Evolutionary conservation across 2,888 invertebrate genomes (phyloP), one percentile per base, ranked within the genome.

Genomic region (Cartodere bifasciata): DNA sequence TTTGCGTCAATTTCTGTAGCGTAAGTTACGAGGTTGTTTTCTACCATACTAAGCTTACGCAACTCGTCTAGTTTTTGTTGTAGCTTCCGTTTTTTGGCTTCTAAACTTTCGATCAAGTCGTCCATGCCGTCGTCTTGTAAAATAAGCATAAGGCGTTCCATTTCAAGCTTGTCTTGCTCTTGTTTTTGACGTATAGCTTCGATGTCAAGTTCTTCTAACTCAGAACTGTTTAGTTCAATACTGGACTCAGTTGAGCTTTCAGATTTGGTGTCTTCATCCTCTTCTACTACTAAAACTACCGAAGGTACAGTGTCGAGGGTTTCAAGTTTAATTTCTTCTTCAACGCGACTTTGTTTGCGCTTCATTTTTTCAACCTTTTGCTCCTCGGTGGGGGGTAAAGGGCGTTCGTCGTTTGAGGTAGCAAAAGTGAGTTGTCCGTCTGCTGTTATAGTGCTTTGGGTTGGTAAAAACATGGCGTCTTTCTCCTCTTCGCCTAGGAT

Each of bases 381-480:
- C 29, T 48, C 41, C 37, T 52, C 53, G 0, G 52, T 49, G 32
- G 47, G 48, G 3, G 50, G 49, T 34, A 51, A 47, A 5, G 55
- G 53, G 5, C 56, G 41, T 44, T 60, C 60, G 42, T 60, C 57
- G 2, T 50, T 46, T 7, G 49, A 49, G 2, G 52, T 48, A 16
- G 58, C 56, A 40, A 61, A 61, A 2, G 58, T 58, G 26, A 61
- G 40, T 39, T 58, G 55, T 3, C 61, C 60, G 34, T 55, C 56
- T 13, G 53, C 51, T 3, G 75, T 75, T 34, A 68, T 65, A 7
- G 79, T 55, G 0, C 73, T 70, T 59, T 79, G 77, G 1, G 79
- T 78, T 15, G 76, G 75, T 17, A 81, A 62, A 55, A 83, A 83
- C 39, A 75, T 67, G 0, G 75, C 68, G 31, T 65, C 66, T 39